These are phyloP conservation scores for Agapornis roseicollis DNA, from an alignment of 2,113 vertebrate species.

Conservation along the genomic window DNA sequence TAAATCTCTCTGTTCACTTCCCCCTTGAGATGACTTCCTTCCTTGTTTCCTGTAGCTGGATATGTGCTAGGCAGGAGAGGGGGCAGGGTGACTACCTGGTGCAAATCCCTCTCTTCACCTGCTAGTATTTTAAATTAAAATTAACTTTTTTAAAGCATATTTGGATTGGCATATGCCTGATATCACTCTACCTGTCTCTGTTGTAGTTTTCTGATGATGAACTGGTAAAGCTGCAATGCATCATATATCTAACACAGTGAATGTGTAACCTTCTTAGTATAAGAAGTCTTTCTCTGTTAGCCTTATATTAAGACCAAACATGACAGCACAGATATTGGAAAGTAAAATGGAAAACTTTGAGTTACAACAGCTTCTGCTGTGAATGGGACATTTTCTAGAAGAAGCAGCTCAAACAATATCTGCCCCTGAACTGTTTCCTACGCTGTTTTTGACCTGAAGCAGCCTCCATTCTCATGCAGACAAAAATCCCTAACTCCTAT, in stretches of 20 bases:
- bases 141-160: not conserved
- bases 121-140: constrained; percentile 2
- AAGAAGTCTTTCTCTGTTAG: not conserved
- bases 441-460: not conserved
- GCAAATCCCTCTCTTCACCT: not conserved
- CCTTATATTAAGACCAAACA: not conserved
- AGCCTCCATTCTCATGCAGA: not conserved
- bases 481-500: not conserved
- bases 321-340: not conserved
- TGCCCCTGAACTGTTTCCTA: not conserved
- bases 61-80: not conserved
- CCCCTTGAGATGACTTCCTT: constrained; percentile 44
- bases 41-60: constrained; percentile 28
- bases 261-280: not conserved
- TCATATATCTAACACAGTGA: not conserved
- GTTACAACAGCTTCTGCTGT: not conserved
- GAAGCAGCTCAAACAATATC: not conserved
- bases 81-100: not conserved
- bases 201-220: not conserved
- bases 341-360: not conserved
- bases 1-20: constrained; percentile 49
- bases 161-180: not conserved
- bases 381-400: not conserved
- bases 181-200: not conserved
- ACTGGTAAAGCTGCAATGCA: not conserved